These are phyloP conservation scores for Hirtodrosophila histrioides DNA, from an alignment of 2,888 invertebrate genomes.

Conservation along the genomic window DNA sequence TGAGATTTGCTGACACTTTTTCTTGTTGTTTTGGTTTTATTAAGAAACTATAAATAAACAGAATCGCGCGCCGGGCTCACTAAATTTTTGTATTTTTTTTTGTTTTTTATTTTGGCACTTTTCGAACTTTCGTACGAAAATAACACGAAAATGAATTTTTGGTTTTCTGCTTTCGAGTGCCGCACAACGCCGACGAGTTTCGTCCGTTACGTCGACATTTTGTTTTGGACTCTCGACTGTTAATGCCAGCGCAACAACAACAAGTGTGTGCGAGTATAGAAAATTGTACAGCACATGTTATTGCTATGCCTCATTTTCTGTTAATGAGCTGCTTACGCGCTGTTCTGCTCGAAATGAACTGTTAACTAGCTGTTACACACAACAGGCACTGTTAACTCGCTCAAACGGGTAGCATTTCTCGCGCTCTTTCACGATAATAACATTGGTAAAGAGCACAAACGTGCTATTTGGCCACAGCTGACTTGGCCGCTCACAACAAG, in stretches of 20 bases:
- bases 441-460: neutral
- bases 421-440: slow-evolving; percentile 16
- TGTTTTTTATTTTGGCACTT: slow-evolving; percentile 51
- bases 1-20: slow-evolving; percentile 22
- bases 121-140: slow-evolving; percentile 42
- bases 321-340: slow-evolving; percentile 1
- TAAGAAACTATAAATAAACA: slow-evolving; percentile 50
- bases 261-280: slow-evolving; percentile 39
- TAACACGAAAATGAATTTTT: slow-evolving; percentile 32
- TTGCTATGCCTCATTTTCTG: slow-evolving; percentile 11
- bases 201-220: slow-evolving; percentile 74
- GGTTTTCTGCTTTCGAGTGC: slow-evolving; percentile 25
- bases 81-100: slow-evolving; percentile 32
- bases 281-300: slow-evolving; percentile 23
- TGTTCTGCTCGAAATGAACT: slow-evolving; percentile 38
- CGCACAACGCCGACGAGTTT: slow-evolving; percentile 55
- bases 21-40: slow-evolving; percentile 21
- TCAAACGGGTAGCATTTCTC: neutral
- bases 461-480: slow-evolving; percentile 18
- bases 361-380: slow-evolving; percentile 8
- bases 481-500: slow-evolving; percentile 46
- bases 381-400: slow-evolving; percentile 9
- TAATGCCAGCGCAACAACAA: slow-evolving; percentile 62
- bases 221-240: slow-evolving; percentile 69
- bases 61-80: slow-evolving; percentile 43